phyloP scores from a whole-genome alignment of 2,113 vertebrate species.

The Orientallactaga bullata region DNA sequence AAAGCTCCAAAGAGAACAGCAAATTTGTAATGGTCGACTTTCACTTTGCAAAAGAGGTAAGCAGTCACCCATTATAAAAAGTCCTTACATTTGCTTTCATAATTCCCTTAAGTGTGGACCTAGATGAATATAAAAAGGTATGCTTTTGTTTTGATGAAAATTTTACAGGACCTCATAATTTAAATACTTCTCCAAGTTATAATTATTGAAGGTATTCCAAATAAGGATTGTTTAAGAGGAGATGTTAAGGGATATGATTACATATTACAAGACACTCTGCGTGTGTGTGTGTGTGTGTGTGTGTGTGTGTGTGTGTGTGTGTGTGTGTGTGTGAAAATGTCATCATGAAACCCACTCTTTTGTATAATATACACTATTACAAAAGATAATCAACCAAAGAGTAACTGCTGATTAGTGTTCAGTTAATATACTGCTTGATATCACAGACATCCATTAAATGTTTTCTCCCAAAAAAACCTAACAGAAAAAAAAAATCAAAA shows the following conservation, averaged over 20 bases:
- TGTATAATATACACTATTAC: background rate
- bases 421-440: constrained; percentile 32
- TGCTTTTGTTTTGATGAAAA: constrained; percentile 20
- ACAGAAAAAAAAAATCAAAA: constrained; percentile 46
- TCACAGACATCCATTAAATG: constrained; percentile 6
- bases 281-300: too few relatives aligned
- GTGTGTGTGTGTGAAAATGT: background rate
- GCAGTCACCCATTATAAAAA: too few relatives aligned
- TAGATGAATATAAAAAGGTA: background rate
- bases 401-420: background rate
- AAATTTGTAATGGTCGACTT: constrained; percentile 31
- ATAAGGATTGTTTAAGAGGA: background rate
- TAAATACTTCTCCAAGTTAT: constrained; percentile 3
- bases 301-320: too few relatives aligned
- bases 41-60: constrained; percentile 44
- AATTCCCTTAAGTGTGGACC: constrained; percentile 7
- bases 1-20: background rate
- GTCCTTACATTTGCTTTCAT: background rate
- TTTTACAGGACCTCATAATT: constrained; percentile 1
- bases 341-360: background rate
- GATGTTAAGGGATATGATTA: background rate
- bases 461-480: background rate
- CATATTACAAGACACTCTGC: background rate
- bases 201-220: background rate
- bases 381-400: background rate